These are phyloP conservation scores for Platycheirus albimanus DNA, from an alignment of 2,888 invertebrate genomes.

Conservation along the genomic window DNA sequence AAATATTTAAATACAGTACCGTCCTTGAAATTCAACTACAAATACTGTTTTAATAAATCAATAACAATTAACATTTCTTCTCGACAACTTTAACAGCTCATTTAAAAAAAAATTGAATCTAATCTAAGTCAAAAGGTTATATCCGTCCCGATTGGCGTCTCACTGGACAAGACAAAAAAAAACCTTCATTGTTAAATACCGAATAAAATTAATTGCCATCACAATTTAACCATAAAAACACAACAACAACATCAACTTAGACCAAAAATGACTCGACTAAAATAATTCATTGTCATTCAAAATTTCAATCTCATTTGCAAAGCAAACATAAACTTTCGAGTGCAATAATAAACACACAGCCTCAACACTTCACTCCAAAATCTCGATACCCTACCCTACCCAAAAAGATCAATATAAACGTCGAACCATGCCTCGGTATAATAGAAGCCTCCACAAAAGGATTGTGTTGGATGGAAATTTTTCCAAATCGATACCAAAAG, in stretches of 20 bases:
- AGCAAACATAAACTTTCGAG: constrained; percentile 48
- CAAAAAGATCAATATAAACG: constrained; percentile 1
- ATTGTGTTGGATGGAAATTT: constrained; percentile 41
- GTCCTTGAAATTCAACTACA: constrained; percentile 4
- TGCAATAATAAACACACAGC: constrained; percentile 52
- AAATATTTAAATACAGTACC: too few relatives aligned
- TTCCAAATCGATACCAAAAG: constrained; percentile 6
- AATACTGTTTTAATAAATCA: constrained; percentile 1
- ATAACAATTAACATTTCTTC: constrained; percentile 21
- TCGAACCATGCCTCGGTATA: neutral
- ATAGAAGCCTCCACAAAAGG: constrained; percentile 1
- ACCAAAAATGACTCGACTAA: constrained; percentile 19
- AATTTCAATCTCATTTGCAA: constrained; percentile 33
- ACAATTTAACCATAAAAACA: neutral
- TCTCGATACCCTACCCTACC: constrained; percentile 41
- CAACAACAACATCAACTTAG: constrained; percentile 17
- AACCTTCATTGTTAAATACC: constrained; percentile 23
- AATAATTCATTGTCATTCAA: constrained; percentile 57
- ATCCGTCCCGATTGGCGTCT: neutral
- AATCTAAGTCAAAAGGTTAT: constrained; percentile 24
- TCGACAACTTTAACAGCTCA: constrained; percentile 26
- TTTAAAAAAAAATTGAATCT: constrained; percentile 39
- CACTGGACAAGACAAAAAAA: neutral
- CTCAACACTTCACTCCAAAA: constrained; percentile 43
- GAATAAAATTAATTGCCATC: constrained; percentile 29